Conservation (phyloP, 2,888 invertebrate species). For the Dyspetes luteomarginatus region DNA sequence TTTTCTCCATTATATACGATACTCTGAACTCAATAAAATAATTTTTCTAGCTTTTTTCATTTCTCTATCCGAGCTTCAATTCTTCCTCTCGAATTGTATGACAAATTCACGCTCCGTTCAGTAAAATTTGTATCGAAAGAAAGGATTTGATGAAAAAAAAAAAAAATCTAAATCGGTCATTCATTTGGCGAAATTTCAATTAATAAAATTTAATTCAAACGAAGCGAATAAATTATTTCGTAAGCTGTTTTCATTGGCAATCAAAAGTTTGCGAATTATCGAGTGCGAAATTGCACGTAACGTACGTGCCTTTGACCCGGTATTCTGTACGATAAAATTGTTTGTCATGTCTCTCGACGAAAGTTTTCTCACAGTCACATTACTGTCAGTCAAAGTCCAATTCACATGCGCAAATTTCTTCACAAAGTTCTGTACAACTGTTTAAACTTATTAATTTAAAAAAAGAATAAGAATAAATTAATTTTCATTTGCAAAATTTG, state of each 20-base stretch:
- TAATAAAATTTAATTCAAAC: background rate
- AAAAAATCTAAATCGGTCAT: constrained; percentile 9
- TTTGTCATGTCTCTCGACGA: background rate
- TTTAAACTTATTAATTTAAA: background rate
- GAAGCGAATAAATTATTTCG: background rate
- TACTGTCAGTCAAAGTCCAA: background rate
- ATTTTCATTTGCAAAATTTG: too few species aligned
- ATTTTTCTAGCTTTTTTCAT: background rate
- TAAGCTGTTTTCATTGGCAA: background rate
- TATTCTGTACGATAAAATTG: constrained; percentile 16
- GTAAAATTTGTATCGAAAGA: too few species aligned
- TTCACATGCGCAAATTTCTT: background rate
- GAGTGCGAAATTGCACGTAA: background rate
- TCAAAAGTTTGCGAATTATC: background rate
- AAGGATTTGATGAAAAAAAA: too few species aligned
- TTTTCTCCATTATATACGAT: constrained; percentile 10
- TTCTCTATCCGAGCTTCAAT: background rate
- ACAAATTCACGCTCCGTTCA: too few species aligned
- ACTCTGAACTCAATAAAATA: constrained; percentile 16
- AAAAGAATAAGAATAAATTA: too few species aligned
- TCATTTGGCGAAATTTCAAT: background rate
- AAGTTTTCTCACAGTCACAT: background rate
- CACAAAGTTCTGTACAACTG: background rate
- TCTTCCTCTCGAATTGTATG: too few species aligned
- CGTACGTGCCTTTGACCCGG: background rate